Conservation (phyloP, 2,888 invertebrate genomes). For the Lycocerus yunnanus region DNA sequence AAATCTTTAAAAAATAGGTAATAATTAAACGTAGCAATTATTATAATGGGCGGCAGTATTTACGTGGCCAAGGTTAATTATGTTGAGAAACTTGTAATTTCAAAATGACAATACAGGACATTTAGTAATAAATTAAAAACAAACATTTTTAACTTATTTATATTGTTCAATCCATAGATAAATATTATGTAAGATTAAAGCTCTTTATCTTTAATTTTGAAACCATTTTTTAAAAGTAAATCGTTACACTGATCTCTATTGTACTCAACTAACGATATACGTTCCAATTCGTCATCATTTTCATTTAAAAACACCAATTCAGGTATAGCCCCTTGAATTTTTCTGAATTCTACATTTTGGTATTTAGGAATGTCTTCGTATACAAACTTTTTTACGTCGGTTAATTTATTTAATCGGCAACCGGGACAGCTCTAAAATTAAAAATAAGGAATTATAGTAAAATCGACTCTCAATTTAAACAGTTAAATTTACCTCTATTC, state of each 20-base stretch:
- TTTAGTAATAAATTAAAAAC: not conserved
- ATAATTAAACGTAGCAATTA: no score
- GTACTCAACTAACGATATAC: slow-evolving; percentile 62
- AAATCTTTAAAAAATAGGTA: no score
- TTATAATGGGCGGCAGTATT: no score
- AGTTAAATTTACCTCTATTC: not conserved
- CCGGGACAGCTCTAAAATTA: slow-evolving; percentile 69
- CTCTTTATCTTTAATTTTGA: slow-evolving; percentile 42
- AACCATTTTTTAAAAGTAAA: slow-evolving; percentile 64
- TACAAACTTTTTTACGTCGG: slow-evolving; percentile 69
- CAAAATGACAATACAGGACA: not conserved
- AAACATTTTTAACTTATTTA: no score
- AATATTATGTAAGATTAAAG: not conserved
- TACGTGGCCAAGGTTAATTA: no score
- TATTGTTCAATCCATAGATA: not conserved
- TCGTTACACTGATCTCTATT: slow-evolving; percentile 70
- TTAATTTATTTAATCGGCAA: slow-evolving; percentile 68
- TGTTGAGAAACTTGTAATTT: no score
- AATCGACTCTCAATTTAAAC: not conserved
- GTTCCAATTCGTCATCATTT: slow-evolving; percentile 65
- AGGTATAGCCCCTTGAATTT: slow-evolving; percentile 68
- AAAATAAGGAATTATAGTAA: not conserved
- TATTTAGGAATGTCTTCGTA: slow-evolving; percentile 71
- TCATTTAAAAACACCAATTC: slow-evolving; percentile 65
- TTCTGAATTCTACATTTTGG: slow-evolving; percentile 65